Conservation (phyloP, 2,113 vertebrate species). For the Amphiprion ocellaris region DNA sequence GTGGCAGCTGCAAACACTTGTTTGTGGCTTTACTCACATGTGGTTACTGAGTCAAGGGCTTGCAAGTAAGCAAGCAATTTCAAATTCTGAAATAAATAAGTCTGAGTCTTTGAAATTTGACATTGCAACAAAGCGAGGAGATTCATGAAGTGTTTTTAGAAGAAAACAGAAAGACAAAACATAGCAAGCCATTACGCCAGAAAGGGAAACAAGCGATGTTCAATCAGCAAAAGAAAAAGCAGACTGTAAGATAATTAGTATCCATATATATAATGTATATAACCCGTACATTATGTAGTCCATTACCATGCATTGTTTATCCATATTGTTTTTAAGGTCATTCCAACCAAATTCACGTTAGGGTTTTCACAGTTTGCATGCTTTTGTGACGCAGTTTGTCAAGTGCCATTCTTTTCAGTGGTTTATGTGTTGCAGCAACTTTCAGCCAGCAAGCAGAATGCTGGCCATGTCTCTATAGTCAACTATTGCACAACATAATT, state of each 20-base stretch:
- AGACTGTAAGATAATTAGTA: neutral
- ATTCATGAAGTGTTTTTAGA: neutral
- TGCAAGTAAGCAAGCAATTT: too few species aligned
- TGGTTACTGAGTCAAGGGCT: constrained; percentile 50
- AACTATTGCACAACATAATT: too few species aligned
- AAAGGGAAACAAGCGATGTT: neutral
- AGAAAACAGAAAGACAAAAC: neutral
- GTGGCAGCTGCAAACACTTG: constrained; percentile 82
- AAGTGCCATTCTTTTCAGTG: neutral
- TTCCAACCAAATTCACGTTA: neutral
- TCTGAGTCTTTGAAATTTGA: neutral
- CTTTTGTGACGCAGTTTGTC: neutral
- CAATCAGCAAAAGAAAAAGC: constrained; percentile 13
- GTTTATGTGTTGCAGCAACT: too few species aligned
- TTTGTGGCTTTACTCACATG: constrained; percentile 62
- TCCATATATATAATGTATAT: neutral
- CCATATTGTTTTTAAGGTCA: constrained; percentile 27
- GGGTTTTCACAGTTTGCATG: neutral
- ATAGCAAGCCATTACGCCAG: neutral
- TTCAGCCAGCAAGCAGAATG: too few species aligned
- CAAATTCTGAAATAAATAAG: neutral
- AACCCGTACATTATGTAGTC: neutral
- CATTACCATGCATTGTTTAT: neutral
- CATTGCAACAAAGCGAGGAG: neutral
- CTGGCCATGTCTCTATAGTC: too few species aligned